These are phyloP conservation scores for Anoplolepis gracilipes DNA, from an alignment of 1,140 invertebrate genomes.

Conservation along the genomic window DNA sequence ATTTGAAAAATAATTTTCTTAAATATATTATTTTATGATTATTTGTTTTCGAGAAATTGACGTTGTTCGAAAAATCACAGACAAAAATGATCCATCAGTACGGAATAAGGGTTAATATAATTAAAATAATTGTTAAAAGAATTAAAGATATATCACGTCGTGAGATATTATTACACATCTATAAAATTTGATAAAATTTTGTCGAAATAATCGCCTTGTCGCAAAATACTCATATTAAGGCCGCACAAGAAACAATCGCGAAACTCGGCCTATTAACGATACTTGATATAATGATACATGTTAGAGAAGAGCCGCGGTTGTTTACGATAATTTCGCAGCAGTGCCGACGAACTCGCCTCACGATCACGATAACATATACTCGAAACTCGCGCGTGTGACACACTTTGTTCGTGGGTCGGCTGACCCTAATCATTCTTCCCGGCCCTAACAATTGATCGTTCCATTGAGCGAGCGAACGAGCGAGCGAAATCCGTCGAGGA, in stretches of 20 bases:
- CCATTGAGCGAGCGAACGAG: constrained; percentile 33
- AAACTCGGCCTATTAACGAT: background rate
- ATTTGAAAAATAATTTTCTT: too few relatives aligned
- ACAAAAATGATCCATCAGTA: too few relatives aligned
- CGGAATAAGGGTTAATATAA: too few relatives aligned
- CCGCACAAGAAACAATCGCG: background rate
- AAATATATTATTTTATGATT: too few relatives aligned
- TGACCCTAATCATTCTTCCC: constrained; percentile 31
- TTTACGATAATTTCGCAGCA: background rate
- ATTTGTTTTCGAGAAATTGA: too few relatives aligned
- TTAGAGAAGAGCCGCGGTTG: background rate
- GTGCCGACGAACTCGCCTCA: background rate
- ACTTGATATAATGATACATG: background rate
- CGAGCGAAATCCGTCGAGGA: constrained; percentile 28
- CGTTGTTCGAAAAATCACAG: too few relatives aligned
- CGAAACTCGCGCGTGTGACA: background rate
- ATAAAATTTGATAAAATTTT: background rate
- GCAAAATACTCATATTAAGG: background rate
- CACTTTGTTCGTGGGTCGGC: background rate
- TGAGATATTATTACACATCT: background rate
- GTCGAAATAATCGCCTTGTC: background rate
- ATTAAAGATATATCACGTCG: background rate
- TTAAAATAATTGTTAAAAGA: too few relatives aligned
- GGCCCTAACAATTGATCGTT: constrained; percentile 34
- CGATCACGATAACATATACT: background rate